Evolutionary conservation across 2,797 vertebrate species (phyloP).

Genomic region (Betta splendens): DNA sequence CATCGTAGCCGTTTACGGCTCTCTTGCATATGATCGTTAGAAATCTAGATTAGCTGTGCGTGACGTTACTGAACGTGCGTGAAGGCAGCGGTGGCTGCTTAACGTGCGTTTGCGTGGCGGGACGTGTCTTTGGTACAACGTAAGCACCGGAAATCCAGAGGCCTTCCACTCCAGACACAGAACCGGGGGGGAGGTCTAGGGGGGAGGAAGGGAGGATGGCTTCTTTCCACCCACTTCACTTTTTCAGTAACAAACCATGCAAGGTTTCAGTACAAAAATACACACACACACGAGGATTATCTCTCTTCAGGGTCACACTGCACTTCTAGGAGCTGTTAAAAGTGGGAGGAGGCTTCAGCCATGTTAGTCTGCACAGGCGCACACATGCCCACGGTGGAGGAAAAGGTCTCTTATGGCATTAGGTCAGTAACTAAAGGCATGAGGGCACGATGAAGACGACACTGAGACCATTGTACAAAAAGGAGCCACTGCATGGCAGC

Average conservation of each 20-base stretch:
- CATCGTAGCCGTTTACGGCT: slow-evolving; percentile 52
- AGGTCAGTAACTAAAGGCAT: slow-evolving; percentile 50
- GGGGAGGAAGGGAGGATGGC: slow-evolving; percentile 46
- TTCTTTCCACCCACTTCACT: slow-evolving; percentile 35
- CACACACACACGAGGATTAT: slow-evolving; percentile 38
- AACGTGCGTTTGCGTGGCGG: slow-evolving; percentile 38
- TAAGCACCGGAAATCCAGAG: slow-evolving; percentile 68
- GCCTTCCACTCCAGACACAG: slow-evolving; percentile 41
- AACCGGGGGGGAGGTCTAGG: too few relatives aligned
- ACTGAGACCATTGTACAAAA: slow-evolving; percentile 30
- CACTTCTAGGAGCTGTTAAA: slow-evolving; percentile 7
- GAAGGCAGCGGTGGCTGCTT: slow-evolving; percentile 12
- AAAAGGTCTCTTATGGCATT: slow-evolving; percentile 58
- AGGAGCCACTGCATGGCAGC: slow-evolving; percentile 34
- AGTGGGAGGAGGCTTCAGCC: slow-evolving; percentile 18
- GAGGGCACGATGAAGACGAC: slow-evolving; percentile 35
- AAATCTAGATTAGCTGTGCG: slow-evolving; percentile 48
- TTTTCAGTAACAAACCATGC: slow-evolving; percentile 60
- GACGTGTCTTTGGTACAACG: slow-evolving; percentile 79
- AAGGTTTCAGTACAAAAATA: slow-evolving; percentile 50
- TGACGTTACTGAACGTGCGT: slow-evolving; percentile 32
- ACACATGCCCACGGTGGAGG: slow-evolving; percentile 21
- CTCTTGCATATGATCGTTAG: slow-evolving; percentile 68
- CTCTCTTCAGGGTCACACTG: slow-evolving; percentile 21
- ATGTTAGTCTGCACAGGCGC: slow-evolving; percentile 18